These are phyloP conservation scores for Tragelaphus buxtoni DNA, from an alignment of 2,113 vertebrate genomes.

Conservation along the genomic window DNA sequence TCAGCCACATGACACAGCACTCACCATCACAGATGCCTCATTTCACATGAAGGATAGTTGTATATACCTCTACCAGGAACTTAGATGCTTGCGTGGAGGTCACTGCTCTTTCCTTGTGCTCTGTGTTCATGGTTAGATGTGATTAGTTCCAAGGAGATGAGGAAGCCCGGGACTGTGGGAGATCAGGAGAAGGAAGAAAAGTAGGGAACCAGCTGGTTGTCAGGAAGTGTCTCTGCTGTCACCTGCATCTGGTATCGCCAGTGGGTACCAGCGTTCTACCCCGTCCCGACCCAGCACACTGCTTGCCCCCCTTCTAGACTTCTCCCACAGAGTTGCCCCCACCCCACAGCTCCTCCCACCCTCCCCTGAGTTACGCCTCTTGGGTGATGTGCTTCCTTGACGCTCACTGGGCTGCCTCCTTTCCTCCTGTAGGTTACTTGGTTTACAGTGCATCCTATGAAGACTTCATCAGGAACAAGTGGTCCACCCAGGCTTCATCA, in stretches of 20 bases:
- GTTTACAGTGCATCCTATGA: conserved; percentile 97
- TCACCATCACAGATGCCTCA: background rate
- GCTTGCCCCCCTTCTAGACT: background rate
- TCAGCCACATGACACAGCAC: background rate
- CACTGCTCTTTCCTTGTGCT: background rate
- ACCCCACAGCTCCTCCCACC: rapidly evolving
- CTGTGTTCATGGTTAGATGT: background rate
- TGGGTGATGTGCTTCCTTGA: background rate
- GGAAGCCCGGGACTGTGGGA: background rate
- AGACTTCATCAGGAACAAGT: conserved; percentile 94
- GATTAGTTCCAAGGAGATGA: background rate
- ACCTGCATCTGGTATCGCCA: background rate
- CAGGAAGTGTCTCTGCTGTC: background rate
- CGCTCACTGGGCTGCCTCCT: background rate
- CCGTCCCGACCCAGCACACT: rapidly evolving
- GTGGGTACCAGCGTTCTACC: background rate
- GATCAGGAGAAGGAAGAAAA: background rate
- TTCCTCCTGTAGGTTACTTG: conserved; percentile 87
- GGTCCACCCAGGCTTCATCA: conserved; percentile 87
- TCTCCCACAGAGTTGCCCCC: no score
- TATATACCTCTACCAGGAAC: background rate
- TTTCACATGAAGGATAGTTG: background rate
- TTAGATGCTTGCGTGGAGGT: background rate
- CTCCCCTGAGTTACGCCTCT: rapidly evolving
- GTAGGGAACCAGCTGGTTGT: background rate